Evolutionary conservation across 2,797 vertebrate genomes (phyloP), one percentile per base, ranked within the genome.

Genomic region (Muscicapa striata): DNA sequence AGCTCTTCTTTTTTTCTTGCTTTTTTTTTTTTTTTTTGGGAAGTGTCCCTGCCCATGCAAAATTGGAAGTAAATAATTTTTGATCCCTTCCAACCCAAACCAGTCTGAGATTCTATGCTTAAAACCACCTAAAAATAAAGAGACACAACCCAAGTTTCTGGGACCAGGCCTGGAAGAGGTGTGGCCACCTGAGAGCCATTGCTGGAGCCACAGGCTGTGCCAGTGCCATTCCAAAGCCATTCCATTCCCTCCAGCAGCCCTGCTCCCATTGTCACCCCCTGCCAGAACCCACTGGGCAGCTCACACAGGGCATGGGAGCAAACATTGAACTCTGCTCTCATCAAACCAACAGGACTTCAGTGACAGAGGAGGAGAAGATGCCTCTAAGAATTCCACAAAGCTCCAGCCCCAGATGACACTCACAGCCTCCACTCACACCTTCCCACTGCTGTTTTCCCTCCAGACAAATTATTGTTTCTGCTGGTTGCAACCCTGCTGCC

Each of bases 391-490:
- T 32, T 72, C 84, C 79, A 29, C 54, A 55, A 34, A 81, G 41
- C 58, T 5, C 2, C 0, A 70, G 84, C 62, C n/a, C 45, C 66
- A 30, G 55, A 3, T 3, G 38, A 14, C 81, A 27, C 58, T 3
- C 30, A 2, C 23, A 41, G 1, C 36, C 67, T 59, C 77, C 6
- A 0, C 92, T 73, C 75, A 10, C 0, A 0, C 63, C 48, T 84
- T 12, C 57, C 3, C 2, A 43, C 61, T 38, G 84, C 75, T 68
- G 51, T 0, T 89, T 62, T 62, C 27, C 72, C 84, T 77, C 69
- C 90, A 84, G 74, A 90, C 14, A 69, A 94, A 74, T 92, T 7
- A 72, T 63, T 72, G 15, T 48, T 93, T 85, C 86, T 83, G 84
- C 54, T 68, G 55, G 16, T 80, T 87, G 78, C 87, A 87, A 54